Percentiles rank a stretch among this genome's conserved stretches.
Conservation (phyloP, 37 sponge, comb jelly and placozoan species). For the Agelas oroides region DNA sequence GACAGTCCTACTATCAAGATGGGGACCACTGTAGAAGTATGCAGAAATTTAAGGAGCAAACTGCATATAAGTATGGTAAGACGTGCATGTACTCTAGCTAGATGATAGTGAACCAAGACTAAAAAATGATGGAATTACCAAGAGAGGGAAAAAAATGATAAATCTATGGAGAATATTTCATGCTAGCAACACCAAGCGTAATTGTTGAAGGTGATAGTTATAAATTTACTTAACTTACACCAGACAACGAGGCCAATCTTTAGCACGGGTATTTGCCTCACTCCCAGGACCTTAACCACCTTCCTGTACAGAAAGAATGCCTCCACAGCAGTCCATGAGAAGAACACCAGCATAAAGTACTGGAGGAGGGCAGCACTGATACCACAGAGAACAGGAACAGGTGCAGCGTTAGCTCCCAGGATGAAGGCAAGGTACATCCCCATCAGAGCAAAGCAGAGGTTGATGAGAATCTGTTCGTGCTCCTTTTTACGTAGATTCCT, state of each 20-base stretch:
- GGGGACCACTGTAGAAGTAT: conserved; percentile 27
- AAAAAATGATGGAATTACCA: no score
- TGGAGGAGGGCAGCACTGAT: conserved; percentile 43
- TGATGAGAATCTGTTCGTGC: conserved; percentile 39
- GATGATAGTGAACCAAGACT: no score
- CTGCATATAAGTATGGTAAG: no score
- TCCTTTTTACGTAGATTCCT: conserved; percentile 18
- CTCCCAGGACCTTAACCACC: conserved; percentile 20
- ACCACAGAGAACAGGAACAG: conserved; percentile 19
- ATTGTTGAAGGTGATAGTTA: no score
- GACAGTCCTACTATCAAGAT: conserved; percentile 25
- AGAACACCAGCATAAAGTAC: conserved; percentile 58
- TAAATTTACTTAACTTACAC: conserved; percentile 49
- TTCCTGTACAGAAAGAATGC: conserved; percentile 38
- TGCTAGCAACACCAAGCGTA: no score
- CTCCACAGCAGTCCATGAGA: conserved; percentile 45
- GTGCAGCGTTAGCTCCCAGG: not conserved
- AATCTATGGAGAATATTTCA: no score
- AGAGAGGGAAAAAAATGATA: no score
- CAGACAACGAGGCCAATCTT: not conserved
- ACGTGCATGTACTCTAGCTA: no score
- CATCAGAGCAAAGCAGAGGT: conserved; percentile 37
- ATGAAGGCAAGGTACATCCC: conserved; percentile 49
- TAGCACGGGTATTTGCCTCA: not conserved
- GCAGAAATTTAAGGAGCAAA: no score